These are phyloP conservation scores for Etheostoma nigrum DNA, from an alignment of 2,797 vertebrate genomes.

Conservation along the genomic window DNA sequence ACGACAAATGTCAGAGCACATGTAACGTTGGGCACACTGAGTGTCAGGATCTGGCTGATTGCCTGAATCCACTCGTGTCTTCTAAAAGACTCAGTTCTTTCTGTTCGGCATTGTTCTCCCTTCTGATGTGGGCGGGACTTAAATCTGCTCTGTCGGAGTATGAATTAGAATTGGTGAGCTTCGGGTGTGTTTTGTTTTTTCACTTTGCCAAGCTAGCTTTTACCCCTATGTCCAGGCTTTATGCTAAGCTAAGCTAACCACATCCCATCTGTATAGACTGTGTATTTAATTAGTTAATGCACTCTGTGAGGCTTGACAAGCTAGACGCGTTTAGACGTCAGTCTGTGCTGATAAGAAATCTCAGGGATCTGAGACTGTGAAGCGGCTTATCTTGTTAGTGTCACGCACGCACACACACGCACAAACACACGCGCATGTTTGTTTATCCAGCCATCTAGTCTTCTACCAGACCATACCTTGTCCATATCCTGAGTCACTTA, in stretches of 20 bases:
- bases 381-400: slow-evolving; percentile 31
- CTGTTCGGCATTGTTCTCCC: too few relatives aligned
- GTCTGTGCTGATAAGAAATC: slow-evolving; percentile 9
- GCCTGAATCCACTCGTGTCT: too few relatives aligned
- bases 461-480: background rate
- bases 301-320: background rate
- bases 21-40: too few relatives aligned
- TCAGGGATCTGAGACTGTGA: slow-evolving; percentile 35
- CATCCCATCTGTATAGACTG: background rate
- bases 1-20: too few relatives aligned
- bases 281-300: background rate
- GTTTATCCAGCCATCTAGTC: background rate
- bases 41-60: too few relatives aligned
- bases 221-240: background rate
- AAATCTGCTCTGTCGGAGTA: too few relatives aligned
- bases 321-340: background rate
- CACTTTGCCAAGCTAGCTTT: too few relatives aligned
- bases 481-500: slow-evolving; percentile 28
- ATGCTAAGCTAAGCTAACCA: slow-evolving; percentile 4
- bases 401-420: slow-evolving; percentile 6
- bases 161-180: too few relatives aligned
- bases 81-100: too few relatives aligned
- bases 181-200: too few relatives aligned
- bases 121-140: too few relatives aligned
- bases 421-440: slow-evolving; percentile 1